These are phyloP conservation scores for Fregetta grallaria DNA, from an alignment of 2,113 vertebrate genomes.

Conservation along the genomic window DNA sequence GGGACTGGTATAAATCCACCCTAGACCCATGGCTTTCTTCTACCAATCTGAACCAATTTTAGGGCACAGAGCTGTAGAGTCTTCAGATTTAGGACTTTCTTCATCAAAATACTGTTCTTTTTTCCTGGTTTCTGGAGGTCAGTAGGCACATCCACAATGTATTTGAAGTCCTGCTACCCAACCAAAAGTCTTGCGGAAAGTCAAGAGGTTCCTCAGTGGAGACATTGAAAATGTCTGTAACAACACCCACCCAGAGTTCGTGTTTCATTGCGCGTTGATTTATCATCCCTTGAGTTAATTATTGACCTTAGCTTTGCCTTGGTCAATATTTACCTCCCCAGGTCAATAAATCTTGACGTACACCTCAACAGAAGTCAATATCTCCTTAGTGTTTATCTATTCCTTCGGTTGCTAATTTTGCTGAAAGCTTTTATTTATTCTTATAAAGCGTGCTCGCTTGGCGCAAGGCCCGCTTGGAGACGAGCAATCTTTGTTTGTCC, in stretches of 20 bases:
- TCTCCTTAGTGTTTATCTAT: slow-evolving; percentile 69
- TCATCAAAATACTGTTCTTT: accelerated
- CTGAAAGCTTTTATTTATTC: slow-evolving; percentile 60
- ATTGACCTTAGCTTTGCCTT: slow-evolving; percentile 67
- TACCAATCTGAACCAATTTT: background rate
- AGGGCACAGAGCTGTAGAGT: background rate
- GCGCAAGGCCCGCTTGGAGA: accelerated
- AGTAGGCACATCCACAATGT: accelerated
- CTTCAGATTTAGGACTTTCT: background rate
- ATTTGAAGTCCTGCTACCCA: background rate
- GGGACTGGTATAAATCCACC: background rate
- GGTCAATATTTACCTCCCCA: slow-evolving; percentile 66
- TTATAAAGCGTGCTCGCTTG: background rate
- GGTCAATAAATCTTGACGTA: slow-evolving; percentile 69
- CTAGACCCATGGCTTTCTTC: background rate
- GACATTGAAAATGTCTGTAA: background rate
- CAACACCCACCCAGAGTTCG: background rate
- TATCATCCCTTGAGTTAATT: slow-evolving; percentile 60
- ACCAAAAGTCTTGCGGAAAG: background rate
- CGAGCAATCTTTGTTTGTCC: background rate
- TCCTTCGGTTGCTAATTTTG: slow-evolving; percentile 54
- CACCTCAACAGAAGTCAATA: slow-evolving; percentile 67
- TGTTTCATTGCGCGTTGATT: slow-evolving; percentile 35
- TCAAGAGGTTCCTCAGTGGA: background rate
- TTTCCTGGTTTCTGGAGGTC: background rate